phyloP scores from a whole-genome alignment of 53 echinoderm and acorn worm species.

The Antedon mediterranea region DNA sequence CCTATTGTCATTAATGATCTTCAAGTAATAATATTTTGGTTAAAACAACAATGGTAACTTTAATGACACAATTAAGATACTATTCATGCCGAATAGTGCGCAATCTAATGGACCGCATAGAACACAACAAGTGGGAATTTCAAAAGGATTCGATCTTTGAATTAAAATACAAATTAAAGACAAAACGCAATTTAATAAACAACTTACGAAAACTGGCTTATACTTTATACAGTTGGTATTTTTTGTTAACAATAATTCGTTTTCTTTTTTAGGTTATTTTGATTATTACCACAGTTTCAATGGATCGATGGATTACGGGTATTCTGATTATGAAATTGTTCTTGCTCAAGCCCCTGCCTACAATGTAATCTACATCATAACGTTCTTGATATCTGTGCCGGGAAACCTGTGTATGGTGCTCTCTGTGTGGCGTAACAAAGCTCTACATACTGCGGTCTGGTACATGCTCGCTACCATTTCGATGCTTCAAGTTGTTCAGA shows the following conservation, averaged over 20 bases:
- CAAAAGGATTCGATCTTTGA: too few relatives aligned
- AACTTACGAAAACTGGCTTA: too few relatives aligned
- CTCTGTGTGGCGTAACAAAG: background rate
- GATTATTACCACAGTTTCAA: background rate
- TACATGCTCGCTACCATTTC: background rate
- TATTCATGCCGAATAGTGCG: too few relatives aligned
- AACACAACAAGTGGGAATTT: too few relatives aligned
- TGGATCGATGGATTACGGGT: background rate
- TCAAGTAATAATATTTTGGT: background rate
- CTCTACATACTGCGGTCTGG: background rate
- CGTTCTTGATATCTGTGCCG: background rate
- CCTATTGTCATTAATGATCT: background rate
- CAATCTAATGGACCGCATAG: too few relatives aligned
- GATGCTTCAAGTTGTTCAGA: background rate
- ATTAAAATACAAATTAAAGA: too few relatives aligned
- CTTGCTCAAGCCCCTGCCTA: background rate
- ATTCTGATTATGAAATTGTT: background rate
- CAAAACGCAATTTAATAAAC: too few relatives aligned
- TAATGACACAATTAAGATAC: background rate
- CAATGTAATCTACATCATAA: background rate
- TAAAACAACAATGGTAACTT: background rate
- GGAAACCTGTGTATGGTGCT: background rate
- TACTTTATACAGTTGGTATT: too few relatives aligned
- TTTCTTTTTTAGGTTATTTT: background rate
- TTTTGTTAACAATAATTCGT: background rate